Evolutionary conservation across 2,797 vertebrate species (phyloP).

Genomic region (Labroides dimidiatus): DNA sequence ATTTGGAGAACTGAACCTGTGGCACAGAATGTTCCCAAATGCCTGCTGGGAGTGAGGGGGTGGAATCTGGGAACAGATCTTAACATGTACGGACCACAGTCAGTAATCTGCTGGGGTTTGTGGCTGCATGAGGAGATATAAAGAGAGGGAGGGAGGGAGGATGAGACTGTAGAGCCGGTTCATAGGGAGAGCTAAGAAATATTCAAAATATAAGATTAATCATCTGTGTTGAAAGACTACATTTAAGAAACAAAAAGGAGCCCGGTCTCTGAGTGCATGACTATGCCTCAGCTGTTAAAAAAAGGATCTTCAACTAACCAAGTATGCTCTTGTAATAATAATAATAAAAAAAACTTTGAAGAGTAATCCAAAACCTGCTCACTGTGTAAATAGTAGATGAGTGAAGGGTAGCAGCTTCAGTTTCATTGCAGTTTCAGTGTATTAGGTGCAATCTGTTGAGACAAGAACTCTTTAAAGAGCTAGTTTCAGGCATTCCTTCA

Average conservation of each 20-base stretch:
- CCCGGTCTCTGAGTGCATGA: neutral
- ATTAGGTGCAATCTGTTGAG: too few relatives aligned
- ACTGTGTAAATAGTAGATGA: too few relatives aligned
- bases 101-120: neutral
- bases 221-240: neutral
- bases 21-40: constrained; percentile 62
- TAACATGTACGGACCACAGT: constrained; percentile 57
- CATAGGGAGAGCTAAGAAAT: neutral
- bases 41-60: constrained; percentile 50
- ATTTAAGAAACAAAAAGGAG: neutral
- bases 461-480: too few relatives aligned
- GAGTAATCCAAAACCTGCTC: too few relatives aligned
- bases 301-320: too few relatives aligned
- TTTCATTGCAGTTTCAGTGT: too few relatives aligned
- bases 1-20: constrained; percentile 5
- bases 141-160: neutral
- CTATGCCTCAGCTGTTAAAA: too few relatives aligned
- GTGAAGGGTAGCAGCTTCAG: too few relatives aligned
- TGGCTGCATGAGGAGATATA: neutral
- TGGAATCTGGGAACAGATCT: constrained; percentile 55
- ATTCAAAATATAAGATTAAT: neutral
- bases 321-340: too few relatives aligned
- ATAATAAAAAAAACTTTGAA: too few relatives aligned
- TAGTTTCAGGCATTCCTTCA: too few relatives aligned
- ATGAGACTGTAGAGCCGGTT: neutral